Base-by-base conservation (phyloP, 1,140 invertebrate genomes). In the Psilanteris sp. region DNA sequence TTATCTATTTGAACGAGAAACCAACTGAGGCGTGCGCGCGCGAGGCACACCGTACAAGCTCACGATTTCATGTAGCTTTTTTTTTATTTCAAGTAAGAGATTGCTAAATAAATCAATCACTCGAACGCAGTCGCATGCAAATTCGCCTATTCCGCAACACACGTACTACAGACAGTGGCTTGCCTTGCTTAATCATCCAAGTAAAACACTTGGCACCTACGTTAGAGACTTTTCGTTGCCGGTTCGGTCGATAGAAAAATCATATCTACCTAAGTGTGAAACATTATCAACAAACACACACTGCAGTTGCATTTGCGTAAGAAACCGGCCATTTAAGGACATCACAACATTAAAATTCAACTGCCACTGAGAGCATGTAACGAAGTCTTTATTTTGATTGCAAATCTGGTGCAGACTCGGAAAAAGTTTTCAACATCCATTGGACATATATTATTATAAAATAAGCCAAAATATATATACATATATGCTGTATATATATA, bases 51-150 rank as follows among this genome's bases (percentile, higher is more conserved):
- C 22, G 11, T 10, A 41, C 27, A 37, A 22, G 20, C 8, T 6
- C 39, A 37, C 7, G 15, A 16, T 43, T 32, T 54, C 26, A 34
- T 54, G 46, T 52, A 32, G 10, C 11, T 2, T 8, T 5, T 48
- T 68, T 68, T 68, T 36, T 39, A 22, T 31, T 5, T 4, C 16
- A n/a, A n/a, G 20, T 20, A 26, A 9, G 22, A 39, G 39, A 48
- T 57, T 57, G 50, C 39, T 55, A 68, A 68, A 68, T 68, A 68
- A 68, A 68, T 68, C 64, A 68, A 57, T 68, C 64, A 55, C 64
- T 31, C 3, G 20, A 48, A 36, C 64, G 50, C 32, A 68, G 50
- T 39, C 41, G 9, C 64, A 68, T 57, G 64, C 64, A 68, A 68
- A 68, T 55, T 68, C 24, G 37, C 41, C 32, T 54, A 68, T 68